These are phyloP conservation scores for Acromyrmex echinatior DNA, from an alignment of 1,140 invertebrate genomes.

Conservation along the genomic window DNA sequence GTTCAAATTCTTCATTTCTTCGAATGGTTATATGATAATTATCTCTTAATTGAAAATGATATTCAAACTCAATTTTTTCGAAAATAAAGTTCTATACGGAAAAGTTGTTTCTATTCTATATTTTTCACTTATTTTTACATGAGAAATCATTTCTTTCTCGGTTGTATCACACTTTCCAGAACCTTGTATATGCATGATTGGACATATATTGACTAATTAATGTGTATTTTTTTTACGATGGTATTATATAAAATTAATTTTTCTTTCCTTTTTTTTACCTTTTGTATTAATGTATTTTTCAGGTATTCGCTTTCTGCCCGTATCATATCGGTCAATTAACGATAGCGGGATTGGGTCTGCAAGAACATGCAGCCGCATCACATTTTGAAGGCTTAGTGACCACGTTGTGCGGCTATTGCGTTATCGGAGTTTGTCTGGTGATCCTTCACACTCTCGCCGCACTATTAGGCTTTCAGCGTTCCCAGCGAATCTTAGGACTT, in stretches of 20 bases:
- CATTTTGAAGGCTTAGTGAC: slow-evolving; percentile 98
- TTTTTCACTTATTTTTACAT: too few relatives aligned
- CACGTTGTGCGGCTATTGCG: slow-evolving; percentile 96
- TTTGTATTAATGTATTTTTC: slow-evolving; percentile 22
- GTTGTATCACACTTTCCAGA: too few relatives aligned
- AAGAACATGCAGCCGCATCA: slow-evolving; percentile 91
- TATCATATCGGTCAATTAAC: slow-evolving; percentile 97
- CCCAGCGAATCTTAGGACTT: slow-evolving; percentile 95
- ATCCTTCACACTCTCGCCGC: slow-evolving; percentile 93
- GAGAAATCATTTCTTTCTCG: too few relatives aligned
- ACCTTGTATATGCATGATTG: background rate
- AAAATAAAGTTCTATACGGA: too few relatives aligned
- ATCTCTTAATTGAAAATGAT: too few relatives aligned
- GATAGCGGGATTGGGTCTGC: slow-evolving; percentile 92
- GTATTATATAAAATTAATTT: background rate
- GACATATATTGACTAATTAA: background rate
- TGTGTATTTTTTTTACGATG: slow-evolving; percentile 1
- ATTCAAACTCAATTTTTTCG: too few relatives aligned
- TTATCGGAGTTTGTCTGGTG: slow-evolving; percentile 94
- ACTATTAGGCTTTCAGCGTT: slow-evolving; percentile 92
- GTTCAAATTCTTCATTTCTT: too few relatives aligned
- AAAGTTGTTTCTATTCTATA: too few relatives aligned
- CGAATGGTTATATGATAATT: too few relatives aligned
- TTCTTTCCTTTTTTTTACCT: background rate
- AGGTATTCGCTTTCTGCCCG: slow-evolving; percentile 96